Base-by-base conservation (phyloP, 2,888 invertebrate species). In the Willowsia nigromaculata region DNA sequence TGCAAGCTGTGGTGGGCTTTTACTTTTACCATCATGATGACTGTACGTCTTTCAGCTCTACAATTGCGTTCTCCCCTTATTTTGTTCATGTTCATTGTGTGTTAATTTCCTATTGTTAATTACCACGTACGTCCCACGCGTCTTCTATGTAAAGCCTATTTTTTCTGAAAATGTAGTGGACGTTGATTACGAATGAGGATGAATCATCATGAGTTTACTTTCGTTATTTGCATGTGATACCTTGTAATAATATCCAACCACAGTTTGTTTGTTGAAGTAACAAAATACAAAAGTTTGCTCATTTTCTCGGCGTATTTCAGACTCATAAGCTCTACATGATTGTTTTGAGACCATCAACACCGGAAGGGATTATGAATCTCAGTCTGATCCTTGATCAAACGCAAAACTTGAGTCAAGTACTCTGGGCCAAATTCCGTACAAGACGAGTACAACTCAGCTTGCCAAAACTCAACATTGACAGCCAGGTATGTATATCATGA, bases 391-490 rank as follows among this genome's bases (percentile, higher is more conserved):
- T 88, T 74, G 87, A 88, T 82, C 87, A 88, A 62, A 88, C 81
- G 6, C 81, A 88, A 47, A 88, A 88, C 50, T 88, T 88, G 33
- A 82, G 82, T 82, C 81, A 88, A 18, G 86, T 86, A 71, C 87
- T 88, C 2, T 82, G 81, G 81, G 56, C 43, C n/a, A 88, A 85
- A 59, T 90, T 92, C 74, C 81, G 90, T 15, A 90, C 91, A 1
- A 80, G 88, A 59, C 62, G 92, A 59, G 90, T 92, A 15, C 91
- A 91, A 40, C 83, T 92, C 15, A 85, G 90, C 15, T n/a, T 92
- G 5, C 92, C 92, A 5, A 91, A 91, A 53, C 88, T 92, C 37
- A 81, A 88, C 50, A 90, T 92, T 68, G 91, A 91, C 78, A 91
- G 90, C 37, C 91, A 92, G 91, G 92, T 92, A 85, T 40, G 85